These are phyloP conservation scores for Rhopalosiphum padi DNA, from an alignment of 1,140 invertebrate genomes.

Conservation along the genomic window DNA sequence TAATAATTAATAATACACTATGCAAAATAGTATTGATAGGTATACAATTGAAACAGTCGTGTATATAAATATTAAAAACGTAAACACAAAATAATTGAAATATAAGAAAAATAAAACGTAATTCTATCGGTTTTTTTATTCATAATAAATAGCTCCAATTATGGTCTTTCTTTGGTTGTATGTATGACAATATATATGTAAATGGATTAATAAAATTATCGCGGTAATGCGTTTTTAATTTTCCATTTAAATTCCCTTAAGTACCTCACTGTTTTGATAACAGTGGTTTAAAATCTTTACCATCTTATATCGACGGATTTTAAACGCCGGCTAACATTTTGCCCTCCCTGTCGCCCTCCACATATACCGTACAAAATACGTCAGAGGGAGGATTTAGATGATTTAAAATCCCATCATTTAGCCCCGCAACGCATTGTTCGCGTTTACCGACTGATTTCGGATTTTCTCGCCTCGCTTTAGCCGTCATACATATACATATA, in stretches of 20 bases:
- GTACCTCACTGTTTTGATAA: constrained; percentile 53
- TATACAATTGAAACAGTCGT: background rate
- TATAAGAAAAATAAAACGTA: background rate
- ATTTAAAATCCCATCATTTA: constrained; percentile 18
- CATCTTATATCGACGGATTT: constrained; percentile 50
- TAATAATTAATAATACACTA: too few species aligned
- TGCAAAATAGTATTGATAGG: background rate
- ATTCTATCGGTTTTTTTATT: background rate
- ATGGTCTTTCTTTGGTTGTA: background rate
- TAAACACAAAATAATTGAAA: background rate
- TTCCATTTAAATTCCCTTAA: constrained; percentile 57
- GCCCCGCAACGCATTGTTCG: constrained; percentile 17
- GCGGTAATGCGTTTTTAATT: constrained; percentile 53
- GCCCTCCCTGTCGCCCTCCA: background rate
- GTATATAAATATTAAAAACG: background rate
- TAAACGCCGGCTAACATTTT: constrained; percentile 45
- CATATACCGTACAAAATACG: background rate
- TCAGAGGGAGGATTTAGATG: constrained; percentile 28
- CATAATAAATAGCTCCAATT: background rate
- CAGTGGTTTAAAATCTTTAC: constrained; percentile 49
- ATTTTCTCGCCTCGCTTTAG: background rate
- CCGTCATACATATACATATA: background rate
- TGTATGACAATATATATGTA: background rate
- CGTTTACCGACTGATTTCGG: constrained; percentile 29
- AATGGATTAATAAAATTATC: constrained; percentile 41